Conservation (phyloP, 2,113 vertebrate genomes). For the Phyllostomus discolor region DNA sequence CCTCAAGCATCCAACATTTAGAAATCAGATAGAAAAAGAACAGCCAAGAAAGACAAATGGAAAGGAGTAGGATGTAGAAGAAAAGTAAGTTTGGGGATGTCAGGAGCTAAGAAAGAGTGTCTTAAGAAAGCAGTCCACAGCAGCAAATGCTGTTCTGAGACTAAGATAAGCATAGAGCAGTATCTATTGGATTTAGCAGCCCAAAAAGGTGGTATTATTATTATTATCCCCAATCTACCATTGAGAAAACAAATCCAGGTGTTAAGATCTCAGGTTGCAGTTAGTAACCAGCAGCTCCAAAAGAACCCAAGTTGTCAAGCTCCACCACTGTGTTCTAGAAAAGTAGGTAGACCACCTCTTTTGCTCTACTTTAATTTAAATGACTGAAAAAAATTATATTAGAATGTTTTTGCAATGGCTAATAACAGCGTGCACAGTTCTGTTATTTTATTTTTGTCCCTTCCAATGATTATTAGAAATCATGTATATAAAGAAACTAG, state of each 20-base stretch:
- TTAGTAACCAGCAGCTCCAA: background rate
- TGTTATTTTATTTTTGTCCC: background rate
- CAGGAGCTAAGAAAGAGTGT: background rate
- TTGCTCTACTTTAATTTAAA: background rate
- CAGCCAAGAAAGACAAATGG: background rate
- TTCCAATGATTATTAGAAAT: background rate
- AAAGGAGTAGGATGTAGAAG: background rate
- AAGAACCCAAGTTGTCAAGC: background rate
- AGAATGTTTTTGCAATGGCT: background rate
- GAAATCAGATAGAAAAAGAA: background rate
- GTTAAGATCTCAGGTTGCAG: background rate
- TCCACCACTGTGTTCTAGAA: background rate
- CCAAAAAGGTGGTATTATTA: background rate
- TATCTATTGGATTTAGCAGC: background rate
- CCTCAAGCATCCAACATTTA: background rate
- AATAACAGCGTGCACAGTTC: background rate
- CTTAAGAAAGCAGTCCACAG: background rate
- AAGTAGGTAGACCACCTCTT: background rate
- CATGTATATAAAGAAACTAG: background rate
- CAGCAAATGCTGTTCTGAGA: background rate
- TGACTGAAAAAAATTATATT: background rate
- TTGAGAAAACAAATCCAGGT: background rate
- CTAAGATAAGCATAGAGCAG: background rate
- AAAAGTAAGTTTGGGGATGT: background rate
- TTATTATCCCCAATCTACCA: background rate